Conservation (phyloP, 2,888 invertebrate species). For the Callyntrura guangdongensis region DNA sequence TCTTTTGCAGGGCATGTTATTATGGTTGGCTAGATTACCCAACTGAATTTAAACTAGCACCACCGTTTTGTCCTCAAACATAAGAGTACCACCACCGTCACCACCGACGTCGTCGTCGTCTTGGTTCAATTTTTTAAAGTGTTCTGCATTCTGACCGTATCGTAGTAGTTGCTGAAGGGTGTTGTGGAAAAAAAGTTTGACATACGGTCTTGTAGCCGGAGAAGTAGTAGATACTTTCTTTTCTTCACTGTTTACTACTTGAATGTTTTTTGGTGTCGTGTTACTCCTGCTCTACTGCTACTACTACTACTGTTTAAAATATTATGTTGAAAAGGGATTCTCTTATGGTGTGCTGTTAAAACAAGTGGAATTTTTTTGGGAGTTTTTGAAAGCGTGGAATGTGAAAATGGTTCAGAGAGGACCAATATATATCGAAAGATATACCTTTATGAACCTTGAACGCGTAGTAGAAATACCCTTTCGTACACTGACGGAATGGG, state of each 20-base stretch:
- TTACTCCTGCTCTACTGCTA: conserved; percentile 2
- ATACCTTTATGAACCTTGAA: neutral
- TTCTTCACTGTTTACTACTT: conserved; percentile 26
- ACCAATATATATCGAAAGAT: conserved; percentile 40
- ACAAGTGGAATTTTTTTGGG: conserved; percentile 66
- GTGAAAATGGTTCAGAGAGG: conserved; percentile 56
- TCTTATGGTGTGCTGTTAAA: conserved; percentile 41
- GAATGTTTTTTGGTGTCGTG: conserved; percentile 44
- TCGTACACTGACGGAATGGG: no score
- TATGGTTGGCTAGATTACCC: conserved; percentile 47
- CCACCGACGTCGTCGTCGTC: neutral
- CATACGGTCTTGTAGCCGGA: conserved; percentile 40
- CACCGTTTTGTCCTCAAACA: neutral
- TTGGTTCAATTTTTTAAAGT: conserved; percentile 53
- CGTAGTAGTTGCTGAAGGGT: conserved; percentile 39
- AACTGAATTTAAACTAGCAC: conserved; percentile 34
- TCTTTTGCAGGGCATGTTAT: conserved; percentile 37
- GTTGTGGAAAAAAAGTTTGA: conserved; percentile 76
- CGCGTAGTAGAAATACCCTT: neutral
- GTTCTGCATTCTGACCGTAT: conserved; percentile 65
- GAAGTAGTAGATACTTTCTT: conserved; percentile 37
- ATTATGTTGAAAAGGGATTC: conserved; percentile 54
- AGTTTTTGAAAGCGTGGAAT: conserved; percentile 72
- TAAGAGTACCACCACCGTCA: conserved; percentile 24
- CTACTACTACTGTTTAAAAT: conserved; percentile 31